Base-by-base conservation (phyloP, 2,888 invertebrate species). In the Eupithecia tripunctaria region DNA sequence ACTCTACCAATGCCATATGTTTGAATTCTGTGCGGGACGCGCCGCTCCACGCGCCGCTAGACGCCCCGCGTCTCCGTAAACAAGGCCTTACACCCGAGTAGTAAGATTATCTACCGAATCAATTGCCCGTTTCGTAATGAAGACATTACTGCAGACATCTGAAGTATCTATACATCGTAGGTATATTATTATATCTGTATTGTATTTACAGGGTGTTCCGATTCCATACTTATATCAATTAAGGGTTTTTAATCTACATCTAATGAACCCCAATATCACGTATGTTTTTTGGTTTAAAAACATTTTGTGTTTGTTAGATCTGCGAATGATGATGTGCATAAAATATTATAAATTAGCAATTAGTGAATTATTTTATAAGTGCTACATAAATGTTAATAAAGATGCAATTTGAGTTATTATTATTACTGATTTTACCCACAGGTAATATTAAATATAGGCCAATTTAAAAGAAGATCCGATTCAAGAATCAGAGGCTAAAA, bases 71-170 rank as follows among this genome's bases (percentile, higher is more conserved):
- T 10, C n/a, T 32, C 43, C 51, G 38, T 32, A 25, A 25, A 36
- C 25, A n/a, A 67, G 51, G 21, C 63, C 60, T 64, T 36, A 67
- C 68, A 65, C n/a, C 25, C 10, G 14, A 69, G 36, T 59, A 12
- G 32, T 18, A 36, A n/a, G 67, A 70, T 68, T 68, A 67, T 47
- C 68, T 66, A 62, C 43, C 67, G 84, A 92, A 90, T 91, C 91
- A 91, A 91, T 91, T 89, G 89, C 81, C 84, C 82, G 84, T 75
- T 80, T 67, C 70, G 85, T 91, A 90, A 92, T 92, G 89, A 93
- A 92, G 92, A 90, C 91, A 92, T 93, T 91, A 91, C 86, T 84
- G 86, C 21, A 64, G 21, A 88, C 87, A 76, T 82, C 80, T 78
- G 87, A 76, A 89, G 87, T 84, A 88, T 90, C 86, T 80, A 82